These are phyloP conservation scores for Xenopus borealis DNA, from an alignment of 2,113 vertebrate genomes.

Conservation along the genomic window DNA sequence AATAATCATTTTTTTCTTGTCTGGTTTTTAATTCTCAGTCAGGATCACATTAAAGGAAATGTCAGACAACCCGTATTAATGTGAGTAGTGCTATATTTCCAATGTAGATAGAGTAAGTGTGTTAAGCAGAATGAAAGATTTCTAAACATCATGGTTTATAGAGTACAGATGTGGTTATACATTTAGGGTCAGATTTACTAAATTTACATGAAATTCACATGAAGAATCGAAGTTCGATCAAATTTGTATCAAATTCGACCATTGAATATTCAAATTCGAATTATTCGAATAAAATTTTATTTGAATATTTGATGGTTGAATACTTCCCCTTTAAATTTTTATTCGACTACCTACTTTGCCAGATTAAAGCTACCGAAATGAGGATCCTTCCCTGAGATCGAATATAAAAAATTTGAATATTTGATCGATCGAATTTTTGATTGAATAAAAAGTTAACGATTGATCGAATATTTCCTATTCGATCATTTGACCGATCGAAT, in stretches of 20 bases:
- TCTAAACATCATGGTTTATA: constrained; percentile 10
- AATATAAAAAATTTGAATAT: too few relatives aligned
- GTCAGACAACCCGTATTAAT: constrained; percentile 3
- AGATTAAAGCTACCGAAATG: too few relatives aligned
- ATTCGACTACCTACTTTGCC: too few relatives aligned
- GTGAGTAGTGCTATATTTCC: neutral
- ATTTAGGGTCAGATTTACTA: neutral
- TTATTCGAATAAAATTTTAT: too few relatives aligned
- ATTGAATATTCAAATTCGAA: too few relatives aligned
- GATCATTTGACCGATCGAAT: too few relatives aligned
- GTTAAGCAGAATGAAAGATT: neutral
- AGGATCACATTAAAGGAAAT: constrained; percentile 39
- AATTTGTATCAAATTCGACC: neutral
- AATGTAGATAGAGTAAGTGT: neutral
- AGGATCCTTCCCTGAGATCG: too few relatives aligned
- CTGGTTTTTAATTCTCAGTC: constrained; percentile 27
- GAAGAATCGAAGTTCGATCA: neutral
- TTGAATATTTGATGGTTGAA: too few relatives aligned
- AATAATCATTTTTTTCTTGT: constrained; percentile 28
- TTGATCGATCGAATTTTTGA: too few relatives aligned
- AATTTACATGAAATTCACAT: neutral
- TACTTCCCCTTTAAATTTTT: too few relatives aligned
- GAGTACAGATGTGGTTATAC: constrained; percentile 9
- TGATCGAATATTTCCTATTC: too few relatives aligned
- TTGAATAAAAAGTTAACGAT: too few relatives aligned